Conservation (phyloP, 2,888 invertebrate genomes). For the Phortica magna region DNA sequence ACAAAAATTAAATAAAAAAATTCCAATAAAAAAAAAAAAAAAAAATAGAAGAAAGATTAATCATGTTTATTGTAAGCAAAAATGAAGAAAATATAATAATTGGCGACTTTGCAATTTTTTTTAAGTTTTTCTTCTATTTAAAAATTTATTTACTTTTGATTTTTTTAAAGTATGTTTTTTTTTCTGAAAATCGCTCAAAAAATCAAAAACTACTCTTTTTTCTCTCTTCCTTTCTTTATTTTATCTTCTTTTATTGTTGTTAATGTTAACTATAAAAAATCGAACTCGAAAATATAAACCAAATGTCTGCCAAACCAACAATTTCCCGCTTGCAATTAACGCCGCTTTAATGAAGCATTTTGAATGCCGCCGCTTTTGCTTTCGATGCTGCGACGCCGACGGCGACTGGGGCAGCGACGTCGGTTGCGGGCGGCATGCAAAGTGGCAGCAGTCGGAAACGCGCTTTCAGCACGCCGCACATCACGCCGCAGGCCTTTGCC, state of each 20-base stretch:
- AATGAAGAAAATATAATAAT: neutral
- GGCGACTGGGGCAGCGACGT: neutral
- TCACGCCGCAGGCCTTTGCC: conserved; percentile 47
- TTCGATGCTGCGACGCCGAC: too few species aligned
- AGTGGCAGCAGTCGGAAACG: conserved; percentile 62
- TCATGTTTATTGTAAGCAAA: too few species aligned
- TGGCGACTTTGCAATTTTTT: neutral
- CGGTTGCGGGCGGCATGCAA: neutral
- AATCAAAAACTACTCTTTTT: neutral
- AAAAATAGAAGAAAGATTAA: conserved; percentile 7
- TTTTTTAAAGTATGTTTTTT: neutral
- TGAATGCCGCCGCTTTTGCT: neutral
- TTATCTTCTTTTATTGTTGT: neutral
- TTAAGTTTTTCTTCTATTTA: neutral
- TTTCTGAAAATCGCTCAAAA: neutral
- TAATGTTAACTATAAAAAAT: conserved; percentile 5
- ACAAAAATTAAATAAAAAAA: neutral
- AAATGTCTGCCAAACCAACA: conserved; percentile 21
- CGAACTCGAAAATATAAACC: conserved; percentile 23
- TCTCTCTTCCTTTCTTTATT: conserved; percentile 11
- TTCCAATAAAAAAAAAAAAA: too few species aligned
- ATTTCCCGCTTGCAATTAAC: neutral
- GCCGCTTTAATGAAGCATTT: neutral
- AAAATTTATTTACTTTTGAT: neutral
- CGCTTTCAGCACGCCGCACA: conserved; percentile 73